Conservation (phyloP, 2,113 vertebrate genomes). For the Perognathus longimembris region DNA sequence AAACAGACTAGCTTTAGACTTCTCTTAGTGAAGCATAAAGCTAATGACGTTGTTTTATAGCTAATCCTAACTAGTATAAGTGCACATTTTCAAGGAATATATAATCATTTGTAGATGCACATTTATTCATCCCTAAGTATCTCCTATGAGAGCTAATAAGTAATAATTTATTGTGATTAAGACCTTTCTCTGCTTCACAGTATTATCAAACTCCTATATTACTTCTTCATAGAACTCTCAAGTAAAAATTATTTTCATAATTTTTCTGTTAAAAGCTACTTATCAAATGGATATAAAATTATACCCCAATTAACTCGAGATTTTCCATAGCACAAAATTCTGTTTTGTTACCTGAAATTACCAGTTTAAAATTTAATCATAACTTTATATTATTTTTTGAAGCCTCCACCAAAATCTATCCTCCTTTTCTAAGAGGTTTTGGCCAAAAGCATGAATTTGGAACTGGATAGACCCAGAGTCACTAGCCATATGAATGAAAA, state of each 20-base stretch:
- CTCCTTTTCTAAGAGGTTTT: not conserved
- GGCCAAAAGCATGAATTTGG: not conserved
- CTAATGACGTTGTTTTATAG: not conserved
- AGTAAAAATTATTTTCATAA: not conserved
- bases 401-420: not conserved
- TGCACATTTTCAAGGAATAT: not conserved
- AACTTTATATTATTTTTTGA: slow-evolving; percentile 9
- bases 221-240: not conserved
- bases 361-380: slow-evolving; percentile 1
- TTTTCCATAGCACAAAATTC: slow-evolving; percentile 7
- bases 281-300: not conserved
- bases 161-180: not conserved
- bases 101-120: not conserved
- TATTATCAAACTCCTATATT: not conserved
- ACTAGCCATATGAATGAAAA: not conserved
- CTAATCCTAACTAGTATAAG: slow-evolving; percentile 8
- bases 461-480: not conserved
- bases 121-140: not conserved
- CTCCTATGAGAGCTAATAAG: not conserved
- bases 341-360: not conserved
- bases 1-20: not conserved
- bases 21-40: not conserved
- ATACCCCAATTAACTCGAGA: not conserved
- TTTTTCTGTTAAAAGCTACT: not conserved
- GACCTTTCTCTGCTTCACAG: slow-evolving; percentile 6